These are phyloP conservation scores for Sesia apiformis DNA, from an alignment of 2,888 invertebrate genomes.

Conservation along the genomic window DNA sequence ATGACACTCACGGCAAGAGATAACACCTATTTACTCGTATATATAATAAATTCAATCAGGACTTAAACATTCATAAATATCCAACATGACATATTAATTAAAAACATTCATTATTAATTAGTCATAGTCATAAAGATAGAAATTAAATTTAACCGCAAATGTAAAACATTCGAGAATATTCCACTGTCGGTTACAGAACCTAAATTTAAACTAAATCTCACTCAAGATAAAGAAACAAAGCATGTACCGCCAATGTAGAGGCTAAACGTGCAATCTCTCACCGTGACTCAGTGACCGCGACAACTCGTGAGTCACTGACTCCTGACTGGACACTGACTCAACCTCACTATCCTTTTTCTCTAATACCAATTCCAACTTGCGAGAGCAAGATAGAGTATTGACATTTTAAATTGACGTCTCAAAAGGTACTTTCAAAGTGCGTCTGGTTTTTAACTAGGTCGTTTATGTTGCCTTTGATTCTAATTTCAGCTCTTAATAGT, in stretches of 20 bases:
- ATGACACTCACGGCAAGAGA: no score
- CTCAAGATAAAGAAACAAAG: not conserved
- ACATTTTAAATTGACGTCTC: conserved; percentile 3
- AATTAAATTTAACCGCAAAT: no score
- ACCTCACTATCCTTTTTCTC: conserved; percentile 19
- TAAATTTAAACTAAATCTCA: not conserved
- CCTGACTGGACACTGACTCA: conserved; percentile 35
- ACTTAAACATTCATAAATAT: no score
- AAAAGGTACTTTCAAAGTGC: conserved; percentile 9
- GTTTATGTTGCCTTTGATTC: conserved; percentile 23
- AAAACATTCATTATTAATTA: no score
- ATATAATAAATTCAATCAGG: no score
- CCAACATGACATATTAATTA: no score
- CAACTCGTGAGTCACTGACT: conserved; percentile 18
- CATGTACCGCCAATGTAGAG: conserved; percentile 33
- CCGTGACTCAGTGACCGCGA: conserved; percentile 49
- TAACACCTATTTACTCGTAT: no score
- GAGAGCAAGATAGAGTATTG: conserved; percentile 16
- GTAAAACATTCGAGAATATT: no score
- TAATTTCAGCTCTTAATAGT: conserved; percentile 20
- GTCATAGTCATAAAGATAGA: no score
- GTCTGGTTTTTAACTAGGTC: conserved; percentile 18
- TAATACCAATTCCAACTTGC: conserved; percentile 8
- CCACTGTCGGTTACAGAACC: no score
- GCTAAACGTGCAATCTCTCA: conserved; percentile 31